A percentile compares a stretch with the other conserved stretches of the same genome.
Evolutionary conservation across 2,888 invertebrate genomes (phyloP).

Genomic region (Trypoxylon attenuatum): DNA sequence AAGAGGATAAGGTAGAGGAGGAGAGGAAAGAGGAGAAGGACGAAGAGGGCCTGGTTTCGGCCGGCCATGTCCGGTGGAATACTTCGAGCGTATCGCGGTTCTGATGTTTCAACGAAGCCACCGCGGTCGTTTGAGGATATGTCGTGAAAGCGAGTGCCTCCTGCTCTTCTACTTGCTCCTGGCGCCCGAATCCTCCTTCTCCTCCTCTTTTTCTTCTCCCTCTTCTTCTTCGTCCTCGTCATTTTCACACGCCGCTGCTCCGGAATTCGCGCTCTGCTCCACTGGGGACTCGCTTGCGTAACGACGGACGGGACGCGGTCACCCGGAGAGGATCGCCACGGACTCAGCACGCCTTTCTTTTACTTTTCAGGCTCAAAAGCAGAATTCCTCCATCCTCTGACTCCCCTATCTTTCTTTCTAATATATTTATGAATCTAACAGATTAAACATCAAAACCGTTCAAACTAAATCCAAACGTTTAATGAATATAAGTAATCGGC

Average conservation of each 20-base stretch:
- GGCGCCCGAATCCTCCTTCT: background rate
- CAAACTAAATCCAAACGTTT: too few relatives aligned
- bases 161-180: conserved; percentile 31
- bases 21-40: conserved; percentile 21
- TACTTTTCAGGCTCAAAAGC: too few relatives aligned
- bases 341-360: background rate
- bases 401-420: too few relatives aligned
- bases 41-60: conserved; percentile 42
- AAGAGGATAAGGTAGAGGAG: too few relatives aligned
- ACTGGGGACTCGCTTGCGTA: conserved; percentile 51
- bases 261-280: conserved; percentile 45
- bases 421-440: too few relatives aligned
- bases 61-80: conserved; percentile 59
- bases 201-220: conserved; percentile 7
- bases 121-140: conserved; percentile 24
- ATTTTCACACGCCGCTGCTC: conserved; percentile 63
- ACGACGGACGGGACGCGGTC: conserved; percentile 47
- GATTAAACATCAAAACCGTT: too few relatives aligned
- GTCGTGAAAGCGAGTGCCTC: conserved; percentile 59
- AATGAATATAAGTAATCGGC: too few relatives aligned
- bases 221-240: conserved; percentile 49
- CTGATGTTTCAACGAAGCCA: conserved; percentile 65
- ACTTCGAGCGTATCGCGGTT: conserved; percentile 61
- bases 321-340: conserved; percentile 37
- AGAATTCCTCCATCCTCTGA: too few relatives aligned